Evolutionary conservation across 1,140 invertebrate genomes (phyloP), one percentile per base, ranked within the genome.

Genomic region (Halesus radiatus): DNA sequence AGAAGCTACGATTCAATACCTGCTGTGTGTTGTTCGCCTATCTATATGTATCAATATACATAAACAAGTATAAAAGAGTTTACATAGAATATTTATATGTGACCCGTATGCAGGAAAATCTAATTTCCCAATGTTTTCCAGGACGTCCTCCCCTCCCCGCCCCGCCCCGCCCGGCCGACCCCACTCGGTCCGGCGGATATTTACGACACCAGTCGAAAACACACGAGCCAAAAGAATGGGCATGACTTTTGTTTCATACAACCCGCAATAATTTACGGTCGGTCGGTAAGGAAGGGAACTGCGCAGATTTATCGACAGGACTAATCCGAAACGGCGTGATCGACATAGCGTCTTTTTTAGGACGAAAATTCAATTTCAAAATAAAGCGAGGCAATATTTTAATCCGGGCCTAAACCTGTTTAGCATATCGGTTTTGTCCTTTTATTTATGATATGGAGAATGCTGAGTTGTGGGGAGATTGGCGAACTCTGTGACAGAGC

Each of bases 231-330:
- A 70, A 70, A 70, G 66, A 70, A 70, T 70, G 66, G 37, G 32
- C 66, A 70, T 37, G 66, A 70, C 66, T 70, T 70, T 70, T 70
- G 66, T 70, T 70, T 70, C 66, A 70, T 70, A 70, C 66, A 70
- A 50, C 66, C 66, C 37, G 32, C 32, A 15, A 50, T 70, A 70
- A 70, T 70, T 70, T 70, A 70, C 66, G 66, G 66, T 23, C 66
- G 32, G 66, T 70, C 37, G 66, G 66, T 70, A 70, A 70, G 66
- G 66, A 50, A 70, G 66, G 37, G 62, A 66, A 29, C 62, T 23
- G 20, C 62, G 62, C 62, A 52, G 66, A 70, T 70, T 70, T 70
- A 70, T 70, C 66, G 66, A 70, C 66, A 70, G 66, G 66, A 70
- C 66, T 70, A 70, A 70, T 70, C 66, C 66, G 26, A 20, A 50